These are phyloP conservation scores for Drosophila oshimai DNA, from an alignment of 1,140 invertebrate species.

Conservation along the genomic window DNA sequence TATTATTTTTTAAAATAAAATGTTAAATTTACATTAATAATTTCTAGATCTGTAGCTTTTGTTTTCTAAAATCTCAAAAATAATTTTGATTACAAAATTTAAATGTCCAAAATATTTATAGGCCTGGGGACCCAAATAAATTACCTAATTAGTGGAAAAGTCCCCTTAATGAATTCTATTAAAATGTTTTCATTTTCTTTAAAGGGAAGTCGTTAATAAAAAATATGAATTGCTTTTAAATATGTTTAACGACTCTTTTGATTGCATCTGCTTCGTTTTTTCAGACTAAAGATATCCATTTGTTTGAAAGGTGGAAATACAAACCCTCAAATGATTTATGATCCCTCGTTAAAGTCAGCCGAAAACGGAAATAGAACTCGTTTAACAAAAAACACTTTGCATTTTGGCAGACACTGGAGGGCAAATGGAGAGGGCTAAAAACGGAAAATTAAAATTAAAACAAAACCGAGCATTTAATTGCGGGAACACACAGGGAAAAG, in stretches of 20 bases:
- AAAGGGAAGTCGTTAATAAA: conserved; percentile 40
- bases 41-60: too few relatives aligned
- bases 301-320: conserved; percentile 24
- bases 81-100: too few relatives aligned
- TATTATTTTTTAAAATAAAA: too few relatives aligned
- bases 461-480: conserved; percentile 52
- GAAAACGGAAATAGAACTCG: conserved; percentile 55
- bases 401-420: conserved; percentile 40
- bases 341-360: conserved; percentile 31
- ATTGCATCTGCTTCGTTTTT: conserved; percentile 26
- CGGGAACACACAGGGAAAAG: conserved; percentile 1
- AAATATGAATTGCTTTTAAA: conserved; percentile 40
- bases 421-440: not conserved
- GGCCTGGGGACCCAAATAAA: conserved; percentile 7
- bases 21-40: too few relatives aligned
- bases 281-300: conserved; percentile 1
- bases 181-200: not conserved
- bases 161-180: conserved; percentile 9
- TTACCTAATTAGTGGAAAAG: conserved; percentile 14
- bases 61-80: too few relatives aligned
- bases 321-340: conserved; percentile 29
- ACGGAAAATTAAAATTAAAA: conserved; percentile 41
- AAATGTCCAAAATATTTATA: not conserved
- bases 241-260: conserved; percentile 35
- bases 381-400: conserved; percentile 51